Evolutionary conservation across 2,113 vertebrate genomes (phyloP).

Genomic region (Uropsilus gracilis): DNA sequence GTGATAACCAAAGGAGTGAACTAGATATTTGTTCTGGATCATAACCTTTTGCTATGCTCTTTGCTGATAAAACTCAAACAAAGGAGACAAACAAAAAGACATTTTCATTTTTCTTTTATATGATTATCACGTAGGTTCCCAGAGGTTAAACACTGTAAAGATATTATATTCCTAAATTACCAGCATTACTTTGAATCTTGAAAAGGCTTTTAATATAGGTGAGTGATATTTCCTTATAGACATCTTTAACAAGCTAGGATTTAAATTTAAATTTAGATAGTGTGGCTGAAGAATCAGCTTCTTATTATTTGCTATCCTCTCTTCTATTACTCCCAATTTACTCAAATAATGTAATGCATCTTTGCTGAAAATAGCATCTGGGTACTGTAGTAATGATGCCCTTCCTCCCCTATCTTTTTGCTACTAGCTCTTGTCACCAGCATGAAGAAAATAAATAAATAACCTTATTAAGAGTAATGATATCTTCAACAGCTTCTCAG

Average conservation of each 20-base stretch:
- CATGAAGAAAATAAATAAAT: constrained; percentile 49
- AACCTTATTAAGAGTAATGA: constrained; percentile 52
- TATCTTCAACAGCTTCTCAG: background rate
- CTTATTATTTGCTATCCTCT: constrained; percentile 27
- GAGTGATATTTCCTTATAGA: constrained; percentile 16
- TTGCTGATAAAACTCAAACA: constrained; percentile 29
- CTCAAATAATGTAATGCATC: constrained; percentile 24
- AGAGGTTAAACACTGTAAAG: constrained; percentile 28
- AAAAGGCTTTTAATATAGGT: constrained; percentile 36
- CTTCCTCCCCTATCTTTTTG: background rate
- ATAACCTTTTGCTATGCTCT: background rate
- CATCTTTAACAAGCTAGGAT: background rate
- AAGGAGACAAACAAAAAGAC: background rate
- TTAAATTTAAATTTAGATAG: constrained; percentile 51
- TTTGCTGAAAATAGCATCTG: background rate
- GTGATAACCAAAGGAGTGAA: constrained; percentile 5
- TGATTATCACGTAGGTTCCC: background rate
- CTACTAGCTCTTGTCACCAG: background rate
- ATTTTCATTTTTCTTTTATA: constrained; percentile 1
- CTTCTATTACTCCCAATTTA: constrained; percentile 31
- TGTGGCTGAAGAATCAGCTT: constrained; percentile 27
- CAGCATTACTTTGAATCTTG: constrained; percentile 50
- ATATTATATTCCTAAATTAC: constrained; percentile 17
- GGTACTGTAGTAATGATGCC: constrained; percentile 6
- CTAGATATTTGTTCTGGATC: background rate